Base-by-base conservation (phyloP, 2,888 invertebrate species). In the Xestia c-nigrum region DNA sequence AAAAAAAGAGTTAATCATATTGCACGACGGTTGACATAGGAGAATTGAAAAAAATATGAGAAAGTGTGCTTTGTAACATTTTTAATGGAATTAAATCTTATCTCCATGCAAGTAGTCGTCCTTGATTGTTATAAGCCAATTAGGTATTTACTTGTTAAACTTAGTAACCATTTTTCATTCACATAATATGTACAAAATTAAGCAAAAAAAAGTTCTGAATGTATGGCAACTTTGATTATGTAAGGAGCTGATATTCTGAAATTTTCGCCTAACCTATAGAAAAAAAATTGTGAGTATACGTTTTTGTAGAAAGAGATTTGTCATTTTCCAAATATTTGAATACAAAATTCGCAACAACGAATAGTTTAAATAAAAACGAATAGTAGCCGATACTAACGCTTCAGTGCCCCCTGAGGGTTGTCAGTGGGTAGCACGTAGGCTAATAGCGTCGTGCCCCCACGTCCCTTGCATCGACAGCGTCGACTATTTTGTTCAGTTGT, bases 371-470 rank as follows among this genome's bases (percentile, higher is more conserved):
- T 79, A 64, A 85, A 81, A 70, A 76, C 66, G 61, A 38, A 72
- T 46, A 66, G 71, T 63, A 69, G 31, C 38, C 59, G 72, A 74
- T 69, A 70, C 57, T 24, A 40, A 74, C 74, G 66, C 63, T 83
- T 50, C 78, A 70, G 24, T 74, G 59, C 40, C 67, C 69, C 63
- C 66, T 24, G 31, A 83, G 86, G 74, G 66, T 74, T 72, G 74
- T 78, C 86, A 69, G 69, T 68, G 72, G 55, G 50, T 61, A 47
- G 75, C 81, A 88, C 88, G 89, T 87, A 88, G 86, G 87, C 87
- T 89, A 89, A 92, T 89, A 87, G 88, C 83, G 84, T 81, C 91
- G 87, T 87, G 89, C 88, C 89, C 89, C 90, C 92, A 90, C 92
- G 92, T 91, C 80, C 87, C 88, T 84, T 89, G 90, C 89, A 90